Base-by-base conservation (phyloP, 2,113 vertebrate species). In the Suricata suricatta region DNA sequence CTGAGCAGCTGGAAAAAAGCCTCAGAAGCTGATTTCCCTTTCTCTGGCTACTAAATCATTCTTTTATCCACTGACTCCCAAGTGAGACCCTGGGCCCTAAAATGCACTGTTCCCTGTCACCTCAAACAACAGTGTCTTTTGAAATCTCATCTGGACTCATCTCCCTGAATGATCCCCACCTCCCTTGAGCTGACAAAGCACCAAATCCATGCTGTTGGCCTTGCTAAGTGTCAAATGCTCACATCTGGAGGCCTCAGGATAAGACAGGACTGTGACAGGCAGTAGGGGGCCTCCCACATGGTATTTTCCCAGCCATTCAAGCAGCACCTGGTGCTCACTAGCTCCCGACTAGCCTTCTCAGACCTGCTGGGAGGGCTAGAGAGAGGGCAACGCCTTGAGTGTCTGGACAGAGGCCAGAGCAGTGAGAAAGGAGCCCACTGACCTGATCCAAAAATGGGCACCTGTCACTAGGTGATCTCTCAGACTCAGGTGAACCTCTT, bases 71-170 rank as follows among this genome's bases (percentile, higher is more conserved):
- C 27, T 12, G 19, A 54, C 84, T 97, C 76, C 92, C 90, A 93
- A 69, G 95, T 35, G 69, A 92, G 95, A 89, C 57, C 41, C 71
- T 9, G 3, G 35, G 81, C 84, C 82, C 92, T 79, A 19, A 87
- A 95, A 71, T 0, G 23, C 35, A 17, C 88, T 80, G 6, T 52
- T 81, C 83, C 54, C 66, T 66, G 89, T 85, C 31, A 47, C 82
- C 57, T 93, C 77, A 66, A 85, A 98, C 81, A 97, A 96, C 92
- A 50, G 81, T n/a, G 52, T 50, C 83, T 96, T 98, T 95, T 54
- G 87, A 96, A 95, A 96, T 54, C 77, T 96, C 64, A 54, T 44
- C 74, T 79, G 38, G 86, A 84, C 33, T 83, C n/a, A 11, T 91
- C 90, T 79, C 52, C 79, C 93, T 92, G 63, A 88, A 85, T 31